Base-by-base conservation (phyloP, 2,797 vertebrate species). In the Oreonectes daqikongensis region DNA sequence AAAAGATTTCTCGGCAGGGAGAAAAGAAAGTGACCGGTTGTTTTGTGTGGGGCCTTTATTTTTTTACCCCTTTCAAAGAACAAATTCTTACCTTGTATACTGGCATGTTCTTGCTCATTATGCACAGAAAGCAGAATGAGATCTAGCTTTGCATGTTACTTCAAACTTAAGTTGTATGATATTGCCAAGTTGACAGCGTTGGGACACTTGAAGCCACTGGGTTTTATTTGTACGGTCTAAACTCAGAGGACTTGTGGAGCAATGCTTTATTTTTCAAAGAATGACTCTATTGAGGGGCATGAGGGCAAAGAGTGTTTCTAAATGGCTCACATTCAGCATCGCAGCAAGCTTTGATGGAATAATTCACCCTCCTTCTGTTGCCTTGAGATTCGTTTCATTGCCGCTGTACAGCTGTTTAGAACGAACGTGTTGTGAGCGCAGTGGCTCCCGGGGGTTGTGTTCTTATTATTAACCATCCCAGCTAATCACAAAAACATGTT, bases 261-360 rank as follows among this genome's bases (percentile, higher is more conserved):
- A 65, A 26, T 26, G 4, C 61, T 78, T 78, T 73, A 69, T 78
- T 69, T 78, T 52, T 59, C 42, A 20, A 68, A 50, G 44, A 66
- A 50, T 46, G 8, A 30, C 32, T 70, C 44, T 12, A 5, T 52
- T 24, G 26, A 8, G 59, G 66, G 35, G 40, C 26, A 60, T 5
- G 28, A 44, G 53, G 55, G 26, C 6, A 15, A 35, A 55, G 46
- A 40, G 22, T 59, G 46, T 73, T 72, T 73, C 9, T 70, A 73
- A 55, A 63, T 63, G 40, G 48, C 40, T 63, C 32, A 38, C 18
- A 64, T 74, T 77, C 28, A 74, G 68, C 65, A 75, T 76, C 64
- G 8, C 73, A 44, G 50, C 26, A 11, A 77, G 52, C 59, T 76
- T 70, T 53, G 68, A 65, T 82, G 40, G 22, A 70, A 59, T 64